These are phyloP conservation scores for Dicrostonyx torquatus DNA, from an alignment of 2,797 vertebrate species.

Conservation along the genomic window DNA sequence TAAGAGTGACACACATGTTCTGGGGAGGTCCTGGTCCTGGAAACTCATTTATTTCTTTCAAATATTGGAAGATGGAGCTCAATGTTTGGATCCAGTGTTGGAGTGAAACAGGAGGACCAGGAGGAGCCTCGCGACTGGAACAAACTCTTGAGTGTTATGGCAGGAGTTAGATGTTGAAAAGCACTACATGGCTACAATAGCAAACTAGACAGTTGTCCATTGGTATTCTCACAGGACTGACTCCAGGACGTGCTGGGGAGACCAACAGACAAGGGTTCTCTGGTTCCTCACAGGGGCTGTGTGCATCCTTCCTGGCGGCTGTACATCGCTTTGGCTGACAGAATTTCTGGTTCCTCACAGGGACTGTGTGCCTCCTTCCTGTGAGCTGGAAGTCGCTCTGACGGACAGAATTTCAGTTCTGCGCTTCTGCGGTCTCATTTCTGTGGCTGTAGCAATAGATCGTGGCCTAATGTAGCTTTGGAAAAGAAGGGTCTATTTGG, in stretches of 20 bases:
- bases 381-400: too few species aligned
- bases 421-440: not conserved
- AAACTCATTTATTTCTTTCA: not conserved
- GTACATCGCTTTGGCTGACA: too few species aligned
- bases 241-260: not conserved
- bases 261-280: not conserved
- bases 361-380: not conserved
- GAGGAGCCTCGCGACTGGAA: not conserved
- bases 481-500: not conserved
- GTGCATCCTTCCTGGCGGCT: not conserved
- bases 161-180: not conserved
- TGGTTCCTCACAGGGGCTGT: not conserved
- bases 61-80: not conserved
- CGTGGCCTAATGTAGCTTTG: not conserved
- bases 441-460: not conserved
- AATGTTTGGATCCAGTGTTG: not conserved
- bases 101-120: not conserved
- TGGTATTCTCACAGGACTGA: too few species aligned
- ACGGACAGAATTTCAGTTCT: not conserved
- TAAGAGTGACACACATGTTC: not conserved
- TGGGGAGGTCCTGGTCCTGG: not conserved
- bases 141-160: not conserved
- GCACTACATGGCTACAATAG: accelerated
- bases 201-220: not conserved
- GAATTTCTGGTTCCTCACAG: not conserved